These are phyloP conservation scores for Microctenopoma lineatum DNA, from an alignment of 2,797 vertebrate species.

Conservation along the genomic window DNA sequence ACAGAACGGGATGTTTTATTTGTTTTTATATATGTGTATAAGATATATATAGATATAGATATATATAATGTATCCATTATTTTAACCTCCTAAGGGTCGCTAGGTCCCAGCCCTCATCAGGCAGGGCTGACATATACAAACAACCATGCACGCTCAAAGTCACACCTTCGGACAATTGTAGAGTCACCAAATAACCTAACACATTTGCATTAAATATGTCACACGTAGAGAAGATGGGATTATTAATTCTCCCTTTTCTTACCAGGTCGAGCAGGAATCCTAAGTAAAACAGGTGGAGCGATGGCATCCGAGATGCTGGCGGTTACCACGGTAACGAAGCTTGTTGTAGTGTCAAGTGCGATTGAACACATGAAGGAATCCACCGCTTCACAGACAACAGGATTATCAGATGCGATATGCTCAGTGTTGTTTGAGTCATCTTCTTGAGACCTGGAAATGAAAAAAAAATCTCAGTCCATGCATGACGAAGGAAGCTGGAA, in stretches of 20 bases:
- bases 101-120: too few relatives aligned
- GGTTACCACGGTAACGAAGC: constrained; percentile 74
- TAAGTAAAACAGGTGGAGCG: constrained; percentile 69
- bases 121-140: too few relatives aligned
- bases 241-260: constrained; percentile 55
- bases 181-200: too few relatives aligned
- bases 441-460: constrained; percentile 69
- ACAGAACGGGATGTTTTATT: too few relatives aligned
- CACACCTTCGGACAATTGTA: too few relatives aligned
- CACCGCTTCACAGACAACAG: constrained; percentile 41
- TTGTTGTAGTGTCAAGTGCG: constrained; percentile 48
- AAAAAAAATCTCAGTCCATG: background rate
- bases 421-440: constrained; percentile 22
- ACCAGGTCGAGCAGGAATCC: constrained; percentile 82
- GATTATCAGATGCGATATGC: constrained; percentile 41
- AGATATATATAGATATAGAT: too few relatives aligned
- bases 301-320: constrained; percentile 62
- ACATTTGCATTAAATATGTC: too few relatives aligned
- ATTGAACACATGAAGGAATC: constrained; percentile 78
- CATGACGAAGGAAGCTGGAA: too few relatives aligned
- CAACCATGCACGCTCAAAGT: too few relatives aligned
- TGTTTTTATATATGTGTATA: too few relatives aligned
- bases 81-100: too few relatives aligned
- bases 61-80: too few relatives aligned
- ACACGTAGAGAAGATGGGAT: background rate